A percentile compares a stretch with the other conserved stretches of the same genome.
phyloP scores from a whole-genome alignment of 2,888 invertebrate genomes.

The Liopterus haemorrhoidalis region DNA sequence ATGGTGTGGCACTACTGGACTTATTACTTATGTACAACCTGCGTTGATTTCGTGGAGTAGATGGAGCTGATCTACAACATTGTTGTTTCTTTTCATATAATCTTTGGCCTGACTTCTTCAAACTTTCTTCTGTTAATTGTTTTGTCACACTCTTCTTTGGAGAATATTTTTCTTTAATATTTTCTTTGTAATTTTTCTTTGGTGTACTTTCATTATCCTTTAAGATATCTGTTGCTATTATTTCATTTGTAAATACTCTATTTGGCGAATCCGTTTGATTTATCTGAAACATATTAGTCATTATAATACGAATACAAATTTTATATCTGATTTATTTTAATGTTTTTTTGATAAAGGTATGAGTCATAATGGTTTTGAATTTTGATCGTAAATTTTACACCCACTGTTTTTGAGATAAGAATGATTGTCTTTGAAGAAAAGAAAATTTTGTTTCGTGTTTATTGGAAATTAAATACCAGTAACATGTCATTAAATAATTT shows the following conservation, averaged over 20 bases:
- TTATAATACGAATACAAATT: too few species aligned
- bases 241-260: conserved; percentile 7
- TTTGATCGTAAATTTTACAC: too few species aligned
- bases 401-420: too few species aligned
- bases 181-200: conserved; percentile 21
- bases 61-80: conserved; percentile 15
- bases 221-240: conserved; percentile 6
- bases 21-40: too few species aligned
- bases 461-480: too few species aligned
- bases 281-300: too few species aligned
- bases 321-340: too few species aligned
- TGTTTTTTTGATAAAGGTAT: too few species aligned
- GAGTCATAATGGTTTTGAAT: too few species aligned
- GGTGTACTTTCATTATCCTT: conserved; percentile 17
- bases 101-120: conserved; percentile 14
- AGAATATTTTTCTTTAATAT: conserved; percentile 19
- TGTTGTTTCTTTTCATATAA: conserved; percentile 12
- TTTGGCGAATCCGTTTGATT: conserved; percentile 7
- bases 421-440: too few species aligned
- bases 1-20: conserved; percentile 15
- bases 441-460: too few species aligned
- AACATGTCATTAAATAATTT: too few species aligned
- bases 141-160: conserved; percentile 19
- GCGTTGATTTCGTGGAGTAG: conserved; percentile 17
- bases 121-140: conserved; percentile 18